phyloP scores from a whole-genome alignment of 2,113 vertebrate genomes.

The Seriola aureovittata region DNA sequence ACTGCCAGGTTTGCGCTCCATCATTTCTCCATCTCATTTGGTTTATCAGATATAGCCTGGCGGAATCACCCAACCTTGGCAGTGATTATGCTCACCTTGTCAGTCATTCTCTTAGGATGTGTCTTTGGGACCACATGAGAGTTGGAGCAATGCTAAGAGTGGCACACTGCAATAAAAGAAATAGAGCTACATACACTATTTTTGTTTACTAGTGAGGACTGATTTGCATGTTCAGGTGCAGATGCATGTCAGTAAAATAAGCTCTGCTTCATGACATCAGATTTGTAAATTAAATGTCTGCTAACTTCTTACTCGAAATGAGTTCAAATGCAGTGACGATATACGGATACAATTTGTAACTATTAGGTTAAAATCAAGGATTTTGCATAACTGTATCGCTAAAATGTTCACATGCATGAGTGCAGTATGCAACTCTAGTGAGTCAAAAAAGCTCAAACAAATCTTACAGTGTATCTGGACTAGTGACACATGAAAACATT shows the following conservation, averaged over 20 bases:
- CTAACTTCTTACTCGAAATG: not conserved
- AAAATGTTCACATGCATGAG: not conserved
- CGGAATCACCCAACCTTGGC: slow-evolving; percentile 49
- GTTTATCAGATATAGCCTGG: slow-evolving; percentile 62
- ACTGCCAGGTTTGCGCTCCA: slow-evolving; percentile 29
- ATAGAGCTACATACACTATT: not conserved
- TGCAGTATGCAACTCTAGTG: not conserved
- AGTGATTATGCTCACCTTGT: slow-evolving; percentile 56
- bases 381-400: no score
- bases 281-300: not conserved
- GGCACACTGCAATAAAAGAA: not conserved
- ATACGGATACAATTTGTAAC: not conserved
- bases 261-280: not conserved
- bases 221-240: not conserved
- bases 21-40: slow-evolving; percentile 62
- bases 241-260: not conserved
- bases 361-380: no score
- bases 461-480: not conserved
- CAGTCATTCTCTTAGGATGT: slow-evolving; percentile 43
- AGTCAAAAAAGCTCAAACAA: not conserved
- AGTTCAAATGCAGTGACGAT: not conserved
- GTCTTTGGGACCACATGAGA: slow-evolving; percentile 16
- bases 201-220: no score
- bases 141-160: not conserved
- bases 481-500: no score